Conservation (phyloP, 2,113 vertebrate genomes). For the Colius striatus region DNA sequence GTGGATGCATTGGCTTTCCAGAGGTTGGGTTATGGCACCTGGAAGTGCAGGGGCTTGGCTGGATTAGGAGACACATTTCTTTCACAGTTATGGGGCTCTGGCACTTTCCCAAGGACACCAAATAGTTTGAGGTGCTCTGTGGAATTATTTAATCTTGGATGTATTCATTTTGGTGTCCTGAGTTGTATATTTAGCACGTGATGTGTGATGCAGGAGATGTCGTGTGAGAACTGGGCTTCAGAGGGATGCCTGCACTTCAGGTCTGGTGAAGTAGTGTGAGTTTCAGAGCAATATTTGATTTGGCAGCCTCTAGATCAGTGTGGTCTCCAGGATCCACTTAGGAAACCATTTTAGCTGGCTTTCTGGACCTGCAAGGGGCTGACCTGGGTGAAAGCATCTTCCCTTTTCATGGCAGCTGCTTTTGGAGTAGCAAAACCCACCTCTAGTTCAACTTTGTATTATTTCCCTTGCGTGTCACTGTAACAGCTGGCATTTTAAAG, state of each 20-base stretch:
- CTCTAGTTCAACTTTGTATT: neutral
- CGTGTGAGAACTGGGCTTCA: neutral
- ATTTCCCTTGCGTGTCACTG: neutral
- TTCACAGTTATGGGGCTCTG: neutral
- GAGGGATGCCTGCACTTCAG: neutral
- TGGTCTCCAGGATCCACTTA: neutral
- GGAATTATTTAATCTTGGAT: neutral
- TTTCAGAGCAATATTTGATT: neutral
- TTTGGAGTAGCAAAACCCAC: neutral
- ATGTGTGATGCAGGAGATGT: rapidly evolving
- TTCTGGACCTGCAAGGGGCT: neutral
- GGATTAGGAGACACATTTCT: neutral
- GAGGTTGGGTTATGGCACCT: neutral
- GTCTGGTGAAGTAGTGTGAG: neutral
- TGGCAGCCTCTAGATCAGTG: neutral
- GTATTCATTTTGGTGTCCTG: neutral
- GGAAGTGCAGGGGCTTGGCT: neutral
- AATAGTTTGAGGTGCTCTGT: rapidly evolving
- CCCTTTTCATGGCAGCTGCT: neutral
- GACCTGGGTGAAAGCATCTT: neutral
- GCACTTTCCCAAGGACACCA: neutral
- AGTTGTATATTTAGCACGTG: rapidly evolving
- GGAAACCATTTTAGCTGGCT: neutral
- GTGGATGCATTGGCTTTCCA: rapidly evolving
- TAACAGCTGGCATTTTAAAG: neutral